These are phyloP conservation scores for Cabera pusaria DNA, from an alignment of 2,888 invertebrate species.

Conservation along the genomic window DNA sequence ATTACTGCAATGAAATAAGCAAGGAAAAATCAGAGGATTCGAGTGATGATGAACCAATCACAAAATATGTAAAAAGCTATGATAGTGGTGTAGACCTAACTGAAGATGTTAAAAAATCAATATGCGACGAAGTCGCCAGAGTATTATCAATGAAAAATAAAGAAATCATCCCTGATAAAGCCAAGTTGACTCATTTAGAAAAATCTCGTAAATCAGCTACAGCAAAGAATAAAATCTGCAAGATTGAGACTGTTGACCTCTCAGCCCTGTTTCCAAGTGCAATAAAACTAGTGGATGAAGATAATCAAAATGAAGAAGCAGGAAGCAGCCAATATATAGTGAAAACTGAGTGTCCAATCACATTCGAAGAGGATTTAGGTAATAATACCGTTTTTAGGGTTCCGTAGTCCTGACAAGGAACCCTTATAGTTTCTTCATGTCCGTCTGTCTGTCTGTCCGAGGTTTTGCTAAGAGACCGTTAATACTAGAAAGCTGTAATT, in stretches of 20 bases:
- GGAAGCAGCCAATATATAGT: conserved; percentile 35
- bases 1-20: conserved; percentile 45
- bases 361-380: conserved; percentile 25
- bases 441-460: no score
- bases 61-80: conserved; percentile 56
- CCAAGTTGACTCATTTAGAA: no score
- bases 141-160: conserved; percentile 31
- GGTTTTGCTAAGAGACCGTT: no score
- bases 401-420: no score
- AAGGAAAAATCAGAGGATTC: conserved; percentile 31
- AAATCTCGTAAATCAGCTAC: no score
- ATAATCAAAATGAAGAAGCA: conserved; percentile 44
- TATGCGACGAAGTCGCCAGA: conserved; percentile 53
- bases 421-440: no score
- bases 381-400: no score
- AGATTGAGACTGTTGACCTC: conserved; percentile 19
- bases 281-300: no score
- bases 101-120: conserved; percentile 54
- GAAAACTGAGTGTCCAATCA: conserved; percentile 41
- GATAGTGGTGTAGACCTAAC: conserved; percentile 56
- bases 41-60: conserved; percentile 72
- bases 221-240: conserved; percentile 26
- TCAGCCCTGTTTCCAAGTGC: conserved; percentile 10
- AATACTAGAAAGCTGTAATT: no score
- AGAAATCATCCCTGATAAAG: no score